phyloP scores from a whole-genome alignment of 2,888 invertebrate genomes.

The Meliscaeva auricollis region DNA sequence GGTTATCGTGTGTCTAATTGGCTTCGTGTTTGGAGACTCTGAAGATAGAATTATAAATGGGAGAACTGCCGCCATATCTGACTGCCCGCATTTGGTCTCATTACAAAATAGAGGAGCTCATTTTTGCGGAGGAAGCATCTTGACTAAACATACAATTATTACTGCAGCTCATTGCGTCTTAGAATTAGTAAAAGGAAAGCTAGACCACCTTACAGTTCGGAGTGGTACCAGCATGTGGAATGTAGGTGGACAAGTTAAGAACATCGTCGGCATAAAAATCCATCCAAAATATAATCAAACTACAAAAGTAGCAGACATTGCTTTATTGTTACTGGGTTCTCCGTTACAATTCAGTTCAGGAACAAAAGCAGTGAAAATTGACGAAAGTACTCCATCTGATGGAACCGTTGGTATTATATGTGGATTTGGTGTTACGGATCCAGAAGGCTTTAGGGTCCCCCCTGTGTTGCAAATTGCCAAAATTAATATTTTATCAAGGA shows the following conservation, averaged over 20 bases:
- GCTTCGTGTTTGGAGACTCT: background rate
- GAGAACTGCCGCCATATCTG: slow-evolving; percentile 80
- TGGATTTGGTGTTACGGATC: slow-evolving; percentile 35
- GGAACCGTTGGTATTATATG: background rate
- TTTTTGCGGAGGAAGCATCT: slow-evolving; percentile 84
- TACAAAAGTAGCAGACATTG: slow-evolving; percentile 36
- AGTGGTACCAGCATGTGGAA: slow-evolving; percentile 36
- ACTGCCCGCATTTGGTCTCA: slow-evolving; percentile 84
- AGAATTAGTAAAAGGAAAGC: slow-evolving; percentile 21
- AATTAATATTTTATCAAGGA: slow-evolving; percentile 84
- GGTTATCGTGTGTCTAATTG: background rate
- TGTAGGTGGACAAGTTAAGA: slow-evolving; percentile 12
- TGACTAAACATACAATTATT: slow-evolving; percentile 80
- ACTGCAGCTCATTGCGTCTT: slow-evolving; percentile 84
- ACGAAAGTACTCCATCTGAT: background rate
- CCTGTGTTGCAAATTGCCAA: slow-evolving; percentile 84
- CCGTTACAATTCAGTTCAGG: background rate
- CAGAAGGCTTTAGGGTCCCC: slow-evolving; percentile 50
- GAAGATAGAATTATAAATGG: slow-evolving; percentile 84
- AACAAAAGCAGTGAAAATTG: background rate
- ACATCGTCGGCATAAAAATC: background rate
- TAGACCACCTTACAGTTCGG: background rate
- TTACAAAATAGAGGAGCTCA: slow-evolving; percentile 80
- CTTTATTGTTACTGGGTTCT: background rate
- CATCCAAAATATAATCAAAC: slow-evolving; percentile 17